Base-by-base conservation (phyloP, 2,888 invertebrate species). In the Drosophila vallismaia region DNA sequence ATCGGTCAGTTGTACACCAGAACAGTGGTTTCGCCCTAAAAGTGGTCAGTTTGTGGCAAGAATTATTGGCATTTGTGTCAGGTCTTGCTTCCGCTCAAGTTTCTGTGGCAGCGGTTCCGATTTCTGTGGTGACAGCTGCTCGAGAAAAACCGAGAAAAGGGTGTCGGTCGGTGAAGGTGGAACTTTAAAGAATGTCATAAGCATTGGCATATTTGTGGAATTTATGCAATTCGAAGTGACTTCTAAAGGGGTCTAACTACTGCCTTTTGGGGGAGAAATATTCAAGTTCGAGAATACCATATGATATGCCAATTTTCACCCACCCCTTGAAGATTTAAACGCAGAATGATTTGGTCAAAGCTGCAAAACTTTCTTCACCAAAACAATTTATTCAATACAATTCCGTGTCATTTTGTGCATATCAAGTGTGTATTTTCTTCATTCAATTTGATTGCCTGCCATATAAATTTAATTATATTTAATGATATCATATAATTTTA, bases 41-140 rank as follows among this genome's bases (percentile, higher is more conserved):
- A n/a, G 36, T 74, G 81, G 81, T 82, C 85, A 68, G 59, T 53
- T 64, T 52, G 52, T 50, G 71, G 57, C 29, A 54, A 69, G 74
- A 83, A 76, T 76, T 76, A 79, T 78, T 82, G 82, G 87, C 88
- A 87, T 87, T 85, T 86, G 81, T 81, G 87, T 80, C 86, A 82
- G 62, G 24, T 28, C 19, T 24, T 12, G 31, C n/a, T 9, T 14
- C 14, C 83, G 74, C 75, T 84, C 75, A 67, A 75, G 81, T 81
- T 87, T 85, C 86, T 82, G 88, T 66, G 81, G 88, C 68, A 58
- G 60, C 66, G 51, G 49, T 58, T 57, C 53, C 59, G 62, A 84
- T 77, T 84, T 77, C 56, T 59, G 74, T 71, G 62, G 75, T 55
- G 49, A 50, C 59, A 49, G 71, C 58, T 70, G 68, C 50, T 53